Base-by-base conservation (phyloP, 2,797 vertebrate genomes). In the Cottoperca gobio region DNA sequence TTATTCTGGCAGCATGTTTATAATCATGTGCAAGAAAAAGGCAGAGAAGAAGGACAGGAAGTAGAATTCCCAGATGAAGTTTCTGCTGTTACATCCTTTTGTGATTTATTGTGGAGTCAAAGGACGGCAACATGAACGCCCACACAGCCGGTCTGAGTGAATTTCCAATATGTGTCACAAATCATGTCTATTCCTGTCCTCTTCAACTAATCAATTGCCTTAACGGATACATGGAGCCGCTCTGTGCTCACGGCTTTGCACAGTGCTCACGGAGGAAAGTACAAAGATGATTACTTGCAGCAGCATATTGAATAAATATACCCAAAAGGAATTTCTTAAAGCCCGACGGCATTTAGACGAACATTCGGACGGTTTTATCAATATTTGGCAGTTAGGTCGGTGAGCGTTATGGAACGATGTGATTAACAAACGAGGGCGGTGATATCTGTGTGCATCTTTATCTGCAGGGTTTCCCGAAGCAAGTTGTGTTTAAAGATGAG, bases 161-260 rank as follows among this genome's bases (percentile, higher is more conserved):
- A 55, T 84, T 74, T 73, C 74, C 70, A 69, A 52, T 79, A 64
- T 59, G 71, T 86, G 85, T 72, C 76, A 73, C 65, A 8, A 49
- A 68, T 78, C 88, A 59, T 76, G 59, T 82, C 78, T 81, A 11
- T 76, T 73, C 76, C 59, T 82, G 77, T 87, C 75, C 79, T 82
- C n/a, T 60, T 81, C 79, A 81, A 88, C 73, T 65, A 63, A 91
- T 89, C 85, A 67, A 77, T 91, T 68, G 87, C 85, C 87, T 92
- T 88, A 86, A 92, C 55, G 68, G 74, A 87, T 62, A 76, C 82
- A 85, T 74, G 43, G 63, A 82, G 58, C 53, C 58, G 28, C 67
- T 50, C 65, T 83, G 80, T 52, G 78, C 81, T 73, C 79, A 46
- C 53, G 50, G 75, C 61, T 72, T 60, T 70, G 46, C 63, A 57